Conservation (phyloP, 2,888 invertebrate species). For the Sceliomorpha sp. region DNA sequence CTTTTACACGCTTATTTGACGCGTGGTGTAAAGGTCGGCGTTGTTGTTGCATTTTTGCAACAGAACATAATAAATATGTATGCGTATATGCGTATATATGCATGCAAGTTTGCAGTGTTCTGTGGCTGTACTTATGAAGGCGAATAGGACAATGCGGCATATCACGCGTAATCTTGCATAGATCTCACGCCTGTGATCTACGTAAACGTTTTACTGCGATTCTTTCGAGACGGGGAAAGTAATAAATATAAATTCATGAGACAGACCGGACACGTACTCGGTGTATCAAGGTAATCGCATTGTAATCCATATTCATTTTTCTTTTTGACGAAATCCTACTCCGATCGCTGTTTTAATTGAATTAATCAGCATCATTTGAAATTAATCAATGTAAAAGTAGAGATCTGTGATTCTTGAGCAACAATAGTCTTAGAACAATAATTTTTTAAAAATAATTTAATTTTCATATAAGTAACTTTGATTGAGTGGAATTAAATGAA, state of each 20-base stretch:
- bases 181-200: slow-evolving; percentile 75
- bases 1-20: slow-evolving; percentile 35
- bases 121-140: slow-evolving; percentile 38
- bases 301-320: slow-evolving; percentile 15
- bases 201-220: slow-evolving; percentile 64
- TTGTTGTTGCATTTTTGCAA: slow-evolving; percentile 19
- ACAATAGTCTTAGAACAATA: too few relatives aligned
- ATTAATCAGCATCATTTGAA: too few relatives aligned
- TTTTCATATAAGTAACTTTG: too few relatives aligned
- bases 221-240: slow-evolving; percentile 65
- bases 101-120: slow-evolving; percentile 5
- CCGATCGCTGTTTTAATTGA: slow-evolving; percentile 5
- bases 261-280: slow-evolving; percentile 50
- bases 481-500: too few relatives aligned
- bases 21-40: slow-evolving; percentile 29
- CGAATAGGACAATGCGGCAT: slow-evolving; percentile 66
- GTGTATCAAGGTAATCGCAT: slow-evolving; percentile 65
- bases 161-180: slow-evolving; percentile 74
- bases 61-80: slow-evolving; percentile 32
- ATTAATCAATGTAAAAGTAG: too few relatives aligned
- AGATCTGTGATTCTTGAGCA: too few relatives aligned
- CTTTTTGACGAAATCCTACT: slow-evolving; percentile 17
- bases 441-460: too few relatives aligned
- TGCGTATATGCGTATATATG: too few relatives aligned
- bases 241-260: slow-evolving; percentile 58